Conservation (phyloP, 2,113 vertebrate genomes). For the Glaucidium brasilianum region DNA sequence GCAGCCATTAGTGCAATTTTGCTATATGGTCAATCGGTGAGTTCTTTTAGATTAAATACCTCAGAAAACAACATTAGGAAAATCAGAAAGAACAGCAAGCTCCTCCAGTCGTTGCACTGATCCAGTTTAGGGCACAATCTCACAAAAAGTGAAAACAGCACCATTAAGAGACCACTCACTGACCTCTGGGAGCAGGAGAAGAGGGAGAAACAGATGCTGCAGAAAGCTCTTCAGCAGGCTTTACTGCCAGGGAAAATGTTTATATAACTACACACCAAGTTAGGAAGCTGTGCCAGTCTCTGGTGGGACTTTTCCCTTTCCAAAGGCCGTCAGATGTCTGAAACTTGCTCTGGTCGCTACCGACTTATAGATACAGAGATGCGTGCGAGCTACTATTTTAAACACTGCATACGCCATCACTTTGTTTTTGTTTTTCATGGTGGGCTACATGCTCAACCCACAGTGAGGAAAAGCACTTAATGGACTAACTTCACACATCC, state of each 20-base stretch:
- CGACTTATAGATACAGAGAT: neutral
- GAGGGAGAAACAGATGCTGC: neutral
- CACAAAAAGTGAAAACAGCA: neutral
- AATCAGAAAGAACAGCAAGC: neutral
- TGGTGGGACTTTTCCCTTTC: neutral
- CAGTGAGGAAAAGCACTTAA: neutral
- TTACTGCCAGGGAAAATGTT: neutral
- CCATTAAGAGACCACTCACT: neutral
- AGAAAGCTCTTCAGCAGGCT: neutral
- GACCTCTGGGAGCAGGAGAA: neutral
- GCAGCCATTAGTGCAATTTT: neutral
- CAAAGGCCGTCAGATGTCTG: neutral
- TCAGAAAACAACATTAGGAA: neutral
- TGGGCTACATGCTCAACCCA: neutral
- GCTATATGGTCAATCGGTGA: neutral
- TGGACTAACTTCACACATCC: neutral
- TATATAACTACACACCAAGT: neutral
- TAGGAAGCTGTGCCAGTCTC: neutral
- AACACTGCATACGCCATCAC: neutral
- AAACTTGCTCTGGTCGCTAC: neutral
- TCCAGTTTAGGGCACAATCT: neutral
- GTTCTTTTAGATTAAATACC: neutral
- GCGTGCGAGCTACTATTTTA: neutral
- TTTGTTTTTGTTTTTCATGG: neutral
- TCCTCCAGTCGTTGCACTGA: neutral